Conservation (phyloP, 2,797 vertebrate genomes). For the Mergus octosetaceus region DNA sequence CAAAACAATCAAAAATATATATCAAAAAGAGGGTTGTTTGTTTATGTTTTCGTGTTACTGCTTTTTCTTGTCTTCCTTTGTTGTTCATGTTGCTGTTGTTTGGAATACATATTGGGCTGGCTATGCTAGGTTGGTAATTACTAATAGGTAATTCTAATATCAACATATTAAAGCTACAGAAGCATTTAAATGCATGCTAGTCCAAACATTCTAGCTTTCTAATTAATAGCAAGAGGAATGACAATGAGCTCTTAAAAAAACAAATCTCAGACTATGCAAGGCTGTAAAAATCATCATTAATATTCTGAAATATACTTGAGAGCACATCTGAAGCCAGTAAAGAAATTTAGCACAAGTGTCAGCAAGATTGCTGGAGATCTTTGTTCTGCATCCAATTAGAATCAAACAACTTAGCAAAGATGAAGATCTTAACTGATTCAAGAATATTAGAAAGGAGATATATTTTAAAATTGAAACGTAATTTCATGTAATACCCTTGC, state of each 20-base stretch:
- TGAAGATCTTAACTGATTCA: background rate
- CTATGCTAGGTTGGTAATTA: background rate
- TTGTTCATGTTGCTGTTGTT: background rate
- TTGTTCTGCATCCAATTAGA: conserved; percentile 2
- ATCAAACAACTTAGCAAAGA: background rate
- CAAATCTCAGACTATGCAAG: background rate
- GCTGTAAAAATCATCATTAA: background rate
- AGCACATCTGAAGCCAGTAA: background rate
- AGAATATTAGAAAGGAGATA: background rate
- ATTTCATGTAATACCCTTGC: background rate
- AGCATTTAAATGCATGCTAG: background rate
- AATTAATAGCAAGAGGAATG: background rate
- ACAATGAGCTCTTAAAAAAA: background rate
- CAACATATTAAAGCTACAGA: background rate
- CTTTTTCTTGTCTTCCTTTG: background rate
- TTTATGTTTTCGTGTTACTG: background rate
- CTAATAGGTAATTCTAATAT: background rate
- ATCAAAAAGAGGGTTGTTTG: background rate
- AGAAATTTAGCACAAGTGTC: background rate
- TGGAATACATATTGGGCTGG: background rate
- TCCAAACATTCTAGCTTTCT: background rate
- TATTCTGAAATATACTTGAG: background rate
- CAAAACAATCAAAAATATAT: background rate
- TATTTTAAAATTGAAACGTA: background rate
- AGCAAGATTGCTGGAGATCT: background rate